A percentile compares a stretch with the other conserved stretches of the same genome.
These are phyloP conservation scores for Bradysia coprophila DNA, from an alignment of 1,140 invertebrate genomes.

Conservation along the genomic window DNA sequence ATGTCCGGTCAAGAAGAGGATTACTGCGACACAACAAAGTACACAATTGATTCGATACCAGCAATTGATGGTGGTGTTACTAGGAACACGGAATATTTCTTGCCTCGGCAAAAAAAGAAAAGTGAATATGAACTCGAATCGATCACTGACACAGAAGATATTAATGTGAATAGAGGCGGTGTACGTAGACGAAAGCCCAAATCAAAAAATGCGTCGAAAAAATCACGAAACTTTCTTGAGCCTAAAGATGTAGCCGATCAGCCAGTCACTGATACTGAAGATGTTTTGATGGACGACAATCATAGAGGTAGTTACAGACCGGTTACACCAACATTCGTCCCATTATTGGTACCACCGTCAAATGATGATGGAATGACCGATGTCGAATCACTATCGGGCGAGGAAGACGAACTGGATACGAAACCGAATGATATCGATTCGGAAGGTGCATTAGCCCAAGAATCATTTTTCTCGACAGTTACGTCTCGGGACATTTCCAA, in stretches of 20 bases:
- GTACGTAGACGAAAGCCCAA: conserved; percentile 14
- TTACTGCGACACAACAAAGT: conserved; percentile 4
- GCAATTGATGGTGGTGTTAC: conserved; percentile 11
- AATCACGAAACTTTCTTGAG: conserved; percentile 15
- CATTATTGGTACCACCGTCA: too few relatives aligned
- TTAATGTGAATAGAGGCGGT: conserved; percentile 18
- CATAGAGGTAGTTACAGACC: too few relatives aligned
- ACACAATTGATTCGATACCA: conserved; percentile 8
- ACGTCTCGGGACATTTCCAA: background rate
- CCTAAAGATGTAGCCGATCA: conserved; percentile 2
- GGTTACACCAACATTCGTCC: too few relatives aligned
- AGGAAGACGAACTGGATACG: conserved; percentile 8
- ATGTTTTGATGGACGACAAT: conserved; percentile 28
- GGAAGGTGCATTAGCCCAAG: conserved; percentile 1
- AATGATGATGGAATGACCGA: conserved; percentile 7
- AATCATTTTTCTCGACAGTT: conserved; percentile 4
- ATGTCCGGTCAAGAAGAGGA: conserved; percentile 24
- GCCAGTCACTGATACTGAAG: conserved; percentile 28
- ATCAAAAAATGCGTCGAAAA: conserved; percentile 7
- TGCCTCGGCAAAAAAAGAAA: background rate
- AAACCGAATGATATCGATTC: conserved; percentile 1
- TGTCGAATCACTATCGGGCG: conserved; percentile 14
- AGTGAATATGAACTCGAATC: conserved; percentile 10
- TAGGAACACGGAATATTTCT: conserved; percentile 9
- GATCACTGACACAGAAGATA: conserved; percentile 30